Evolutionary conservation across 53 echinoderm and acorn worm genomes (phyloP), one percentile per base, ranked within the genome.

Genomic region (Hippasteria phrygiana): DNA sequence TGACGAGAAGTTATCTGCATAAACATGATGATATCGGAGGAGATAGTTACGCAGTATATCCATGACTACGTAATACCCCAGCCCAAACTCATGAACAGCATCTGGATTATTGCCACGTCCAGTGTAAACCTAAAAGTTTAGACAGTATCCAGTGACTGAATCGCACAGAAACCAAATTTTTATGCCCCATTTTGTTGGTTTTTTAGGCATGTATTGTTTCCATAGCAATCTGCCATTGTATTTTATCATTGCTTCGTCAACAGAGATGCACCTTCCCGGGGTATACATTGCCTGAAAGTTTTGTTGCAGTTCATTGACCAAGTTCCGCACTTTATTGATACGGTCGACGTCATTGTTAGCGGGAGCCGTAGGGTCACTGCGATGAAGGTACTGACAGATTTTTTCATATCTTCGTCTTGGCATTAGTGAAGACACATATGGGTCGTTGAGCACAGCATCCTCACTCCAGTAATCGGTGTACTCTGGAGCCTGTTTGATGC

Each of bases 141-240:
- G 71, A n/a, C 78, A 62, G 43, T 78, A 79, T 8, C 78, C 79
- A 55, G 64, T 89, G 33, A 62, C 65, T 0, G 62, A 59, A 22
- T 89, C 79, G 65, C 89, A 77, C 4, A 89, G 71, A 32, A 77
- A 77, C 77, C 77, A 89, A 3, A 63, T 16, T 39, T 89, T 89
- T 14, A 89, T 77, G 0, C 89, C 89, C 69, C 77, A 89, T 28
- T 89, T 89, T 17, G 89, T 89, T 20, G 89, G 78, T 31, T 67
- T 89, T 29, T 26, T 43, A 37, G 79, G 89, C 78, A 89, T 89
- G 69, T 89, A 79, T 34, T 89, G 89, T 66, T 89, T 89, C 77
- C 77, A 66, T 8, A 64, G 79, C 9, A 78, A 39, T 79, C 89
- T 63, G 29, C 89, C 89, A 18, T 89, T 78, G 71, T 38, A 89